phyloP scores from a whole-genome alignment of 2,888 invertebrate genomes.

The Melanophora roralis region DNA sequence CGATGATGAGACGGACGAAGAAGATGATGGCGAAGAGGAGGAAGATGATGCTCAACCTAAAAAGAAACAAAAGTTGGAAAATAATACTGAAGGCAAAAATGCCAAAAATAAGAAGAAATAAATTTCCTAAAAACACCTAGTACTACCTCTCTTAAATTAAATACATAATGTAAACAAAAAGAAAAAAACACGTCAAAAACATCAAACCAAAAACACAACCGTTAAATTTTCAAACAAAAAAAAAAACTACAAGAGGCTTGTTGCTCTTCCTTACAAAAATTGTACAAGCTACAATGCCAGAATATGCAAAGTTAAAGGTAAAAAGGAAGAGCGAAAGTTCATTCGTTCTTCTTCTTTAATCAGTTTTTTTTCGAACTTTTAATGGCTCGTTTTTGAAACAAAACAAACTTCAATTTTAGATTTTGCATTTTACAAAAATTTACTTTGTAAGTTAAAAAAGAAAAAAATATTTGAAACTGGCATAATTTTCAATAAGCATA shows the following conservation, averaged over 20 bases:
- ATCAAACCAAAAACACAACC: constrained; percentile 13
- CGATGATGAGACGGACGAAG: constrained; percentile 84
- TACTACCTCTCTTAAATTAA: constrained; percentile 57
- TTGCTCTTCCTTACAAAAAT: constrained; percentile 5
- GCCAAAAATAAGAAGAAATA: constrained; percentile 84
- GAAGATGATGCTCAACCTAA: constrained; percentile 88
- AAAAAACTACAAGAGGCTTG: too few species aligned
- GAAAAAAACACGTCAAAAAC: constrained; percentile 40
- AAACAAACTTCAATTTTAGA: constrained; percentile 24
- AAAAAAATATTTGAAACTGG: constrained; percentile 5
- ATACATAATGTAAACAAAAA: constrained; percentile 42
- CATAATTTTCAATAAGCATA: constrained; percentile 20
- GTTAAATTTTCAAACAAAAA: constrained; percentile 24
- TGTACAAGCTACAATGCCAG: background rate
- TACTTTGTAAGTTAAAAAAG: constrained; percentile 50
- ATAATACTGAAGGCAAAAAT: constrained; percentile 83
- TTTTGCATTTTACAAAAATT: constrained; percentile 39
- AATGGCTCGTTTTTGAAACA: background rate
- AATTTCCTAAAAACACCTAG: constrained; percentile 57
- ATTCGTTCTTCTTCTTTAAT: constrained; percentile 48
- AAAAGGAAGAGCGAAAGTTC: constrained; percentile 25
- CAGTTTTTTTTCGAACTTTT: constrained; percentile 24
- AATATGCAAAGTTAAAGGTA: background rate
- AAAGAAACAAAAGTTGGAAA: constrained; percentile 86
- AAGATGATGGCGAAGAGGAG: constrained; percentile 80